Evolutionary conservation across 2,113 vertebrate genomes (phyloP).

Genomic region (Ginglymostoma cirratum): DNA sequence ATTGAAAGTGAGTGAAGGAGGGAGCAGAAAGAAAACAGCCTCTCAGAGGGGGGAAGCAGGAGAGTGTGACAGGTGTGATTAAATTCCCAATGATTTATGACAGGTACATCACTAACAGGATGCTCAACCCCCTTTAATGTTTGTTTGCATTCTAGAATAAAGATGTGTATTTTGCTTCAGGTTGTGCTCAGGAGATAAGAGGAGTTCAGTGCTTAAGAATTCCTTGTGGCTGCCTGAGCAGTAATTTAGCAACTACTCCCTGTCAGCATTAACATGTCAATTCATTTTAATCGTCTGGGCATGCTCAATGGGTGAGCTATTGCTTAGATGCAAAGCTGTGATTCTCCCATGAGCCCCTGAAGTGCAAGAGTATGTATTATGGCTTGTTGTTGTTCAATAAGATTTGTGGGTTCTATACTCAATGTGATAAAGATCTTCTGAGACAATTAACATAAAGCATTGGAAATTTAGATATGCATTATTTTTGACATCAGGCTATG

Average conservation of each 20-base stretch:
- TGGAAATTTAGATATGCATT: slow-evolving; percentile 29
- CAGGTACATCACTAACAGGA: slow-evolving; percentile 70
- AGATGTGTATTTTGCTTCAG: slow-evolving; percentile 58
- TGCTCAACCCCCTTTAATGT: slow-evolving; percentile 54
- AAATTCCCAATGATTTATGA: slow-evolving; percentile 88
- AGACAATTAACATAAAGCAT: slow-evolving; percentile 25
- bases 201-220: slow-evolving; percentile 59
- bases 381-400: slow-evolving; percentile 64
- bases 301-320: slow-evolving; percentile 63
- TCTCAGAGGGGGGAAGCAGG: slow-evolving; percentile 60
- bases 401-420: slow-evolving; percentile 54
- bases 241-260: slow-evolving; percentile 72
- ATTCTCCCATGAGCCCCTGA: slow-evolving; percentile 64
- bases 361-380: slow-evolving; percentile 66
- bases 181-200: slow-evolving; percentile 61
- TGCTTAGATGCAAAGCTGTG: slow-evolving; percentile 51
- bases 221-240: slow-evolving; percentile 72
- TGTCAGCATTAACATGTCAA: slow-evolving; percentile 77
- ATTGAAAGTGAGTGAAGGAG: slow-evolving; percentile 78
- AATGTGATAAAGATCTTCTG: slow-evolving; percentile 31
- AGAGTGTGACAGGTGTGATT: slow-evolving; percentile 85
- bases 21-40: slow-evolving; percentile 68
- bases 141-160: slow-evolving; percentile 63
- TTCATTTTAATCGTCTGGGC: slow-evolving; percentile 76
- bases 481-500: slow-evolving; percentile 32